These are phyloP conservation scores for Percopsis transmontana DNA, from an alignment of 2,113 vertebrate species.

Conservation along the genomic window DNA sequence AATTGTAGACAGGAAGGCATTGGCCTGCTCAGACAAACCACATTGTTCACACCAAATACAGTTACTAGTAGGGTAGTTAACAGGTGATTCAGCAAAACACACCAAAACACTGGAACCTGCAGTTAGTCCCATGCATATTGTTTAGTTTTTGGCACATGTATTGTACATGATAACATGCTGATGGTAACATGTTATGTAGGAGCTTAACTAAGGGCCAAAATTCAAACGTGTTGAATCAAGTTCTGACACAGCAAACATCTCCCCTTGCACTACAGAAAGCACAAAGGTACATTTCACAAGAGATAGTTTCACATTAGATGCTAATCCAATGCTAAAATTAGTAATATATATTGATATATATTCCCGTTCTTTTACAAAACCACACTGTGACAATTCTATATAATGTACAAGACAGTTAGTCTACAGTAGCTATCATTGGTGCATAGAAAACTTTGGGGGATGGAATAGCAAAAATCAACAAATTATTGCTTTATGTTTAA, in stretches of 20 bases:
- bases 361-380: conserved; percentile 72
- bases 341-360: conserved; percentile 59
- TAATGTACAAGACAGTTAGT: conserved; percentile 72
- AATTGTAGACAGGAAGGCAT: conserved; percentile 59
- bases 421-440: conserved; percentile 78
- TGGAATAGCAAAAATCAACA: conserved; percentile 73
- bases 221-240: conserved; percentile 43
- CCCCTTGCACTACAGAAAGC: conserved; percentile 30
- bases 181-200: conserved; percentile 19
- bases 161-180: conserved; percentile 17
- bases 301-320: conserved; percentile 51
- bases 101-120: conserved; percentile 60
- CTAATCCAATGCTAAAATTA: conserved; percentile 60
- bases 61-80: conserved; percentile 36
- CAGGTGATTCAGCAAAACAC: conserved; percentile 55
- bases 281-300: conserved; percentile 58
- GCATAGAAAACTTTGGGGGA: conserved; percentile 79
- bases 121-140: conserved; percentile 43
- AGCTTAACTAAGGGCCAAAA: conserved; percentile 44
- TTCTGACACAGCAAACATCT: conserved; percentile 43
- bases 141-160: conserved; percentile 63
- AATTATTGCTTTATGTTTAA: conserved; percentile 83
- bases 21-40: conserved; percentile 48
- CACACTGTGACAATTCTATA: conserved; percentile 65
- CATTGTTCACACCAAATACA: conserved; percentile 59